Evolutionary conservation across 2,888 invertebrate species (phyloP).

Genomic region (Xestia ashworthii): DNA sequence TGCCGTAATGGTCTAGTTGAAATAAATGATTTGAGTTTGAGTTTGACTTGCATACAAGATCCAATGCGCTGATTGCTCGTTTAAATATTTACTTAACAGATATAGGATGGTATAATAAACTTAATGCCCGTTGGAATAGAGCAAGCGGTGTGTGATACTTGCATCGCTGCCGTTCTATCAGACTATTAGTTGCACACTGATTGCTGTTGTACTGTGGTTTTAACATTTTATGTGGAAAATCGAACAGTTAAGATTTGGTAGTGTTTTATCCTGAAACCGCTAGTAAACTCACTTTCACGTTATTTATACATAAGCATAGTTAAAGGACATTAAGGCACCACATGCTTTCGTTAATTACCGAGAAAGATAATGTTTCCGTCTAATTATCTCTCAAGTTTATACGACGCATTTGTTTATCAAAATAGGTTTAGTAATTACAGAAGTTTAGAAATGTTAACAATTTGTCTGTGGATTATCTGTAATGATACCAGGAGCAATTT

Average conservation of each 20-base stretch:
- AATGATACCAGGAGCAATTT: not conserved
- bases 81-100: not conserved
- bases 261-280: not conserved
- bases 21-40: no score
- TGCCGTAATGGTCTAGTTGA: no score
- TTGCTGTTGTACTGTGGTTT: not conserved
- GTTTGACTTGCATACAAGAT: no score
- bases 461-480: not conserved
- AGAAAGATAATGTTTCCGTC: not conserved
- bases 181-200: not conserved
- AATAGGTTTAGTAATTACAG: constrained; percentile 51
- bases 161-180: constrained; percentile 7
- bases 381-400: not conserved
- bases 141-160: not conserved
- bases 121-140: not conserved
- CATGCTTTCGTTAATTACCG: not conserved
- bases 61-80: no score
- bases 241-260: not conserved
- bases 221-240: not conserved
- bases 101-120: constrained; percentile 6
- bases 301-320: not conserved
- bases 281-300: not conserved
- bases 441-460: constrained; percentile 6
- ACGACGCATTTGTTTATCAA: constrained; percentile 14
- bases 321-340: not conserved